phyloP scores from a whole-genome alignment of 1,140 invertebrate species.

The Papilio dardanus region DNA sequence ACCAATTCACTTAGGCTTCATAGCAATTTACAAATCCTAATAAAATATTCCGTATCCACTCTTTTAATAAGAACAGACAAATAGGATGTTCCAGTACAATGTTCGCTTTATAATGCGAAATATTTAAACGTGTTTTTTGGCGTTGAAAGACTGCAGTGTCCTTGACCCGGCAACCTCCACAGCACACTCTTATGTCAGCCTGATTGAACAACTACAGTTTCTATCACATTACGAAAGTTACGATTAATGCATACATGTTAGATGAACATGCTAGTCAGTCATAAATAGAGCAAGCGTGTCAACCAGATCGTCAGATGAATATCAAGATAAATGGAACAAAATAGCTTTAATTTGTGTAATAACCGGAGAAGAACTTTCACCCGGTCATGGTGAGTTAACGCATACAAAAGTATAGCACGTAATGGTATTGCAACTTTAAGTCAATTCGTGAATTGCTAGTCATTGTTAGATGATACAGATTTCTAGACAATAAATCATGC shows the following conservation, averaged over 20 bases:
- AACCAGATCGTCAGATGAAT: too few species aligned
- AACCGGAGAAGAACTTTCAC: conserved; percentile 9
- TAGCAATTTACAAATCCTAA: too few species aligned
- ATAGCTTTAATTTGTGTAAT: conserved; percentile 4
- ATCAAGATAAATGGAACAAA: not conserved
- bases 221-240: conserved; percentile 17
- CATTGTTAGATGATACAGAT: not conserved
- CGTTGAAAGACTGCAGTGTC: conserved; percentile 46
- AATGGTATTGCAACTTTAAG: not conserved
- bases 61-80: not conserved
- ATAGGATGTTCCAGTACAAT: not conserved
- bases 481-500: too few species aligned
- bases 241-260: not conserved
- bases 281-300: too few species aligned
- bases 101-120: conserved; percentile 5
- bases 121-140: conserved; percentile 43
- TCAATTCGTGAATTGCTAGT: not conserved
- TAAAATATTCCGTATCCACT: not conserved
- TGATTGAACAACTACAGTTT: conserved; percentile 35
- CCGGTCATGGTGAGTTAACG: conserved; percentile 9
- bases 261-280: too few species aligned
- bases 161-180: conserved; percentile 43
- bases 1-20: too few species aligned
- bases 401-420: conserved; percentile 2
- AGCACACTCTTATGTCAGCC: conserved; percentile 41